phyloP scores from a whole-genome alignment of 2,888 invertebrate species.

The Latrodectus elegans region DNA sequence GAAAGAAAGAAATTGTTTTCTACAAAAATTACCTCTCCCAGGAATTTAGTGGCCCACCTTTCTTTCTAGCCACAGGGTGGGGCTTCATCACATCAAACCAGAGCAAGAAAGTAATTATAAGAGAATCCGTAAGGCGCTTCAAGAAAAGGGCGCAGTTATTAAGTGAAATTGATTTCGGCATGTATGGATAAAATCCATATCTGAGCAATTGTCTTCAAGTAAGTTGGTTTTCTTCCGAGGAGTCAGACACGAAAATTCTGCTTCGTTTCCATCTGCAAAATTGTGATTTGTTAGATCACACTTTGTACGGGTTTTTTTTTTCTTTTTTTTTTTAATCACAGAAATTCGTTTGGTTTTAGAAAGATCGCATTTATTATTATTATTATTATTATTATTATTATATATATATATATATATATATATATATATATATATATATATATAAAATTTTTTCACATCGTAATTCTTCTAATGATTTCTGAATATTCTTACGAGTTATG shows the following conservation, averaged over 20 bases:
- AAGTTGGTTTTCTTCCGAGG: background rate
- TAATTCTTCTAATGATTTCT: too few species aligned
- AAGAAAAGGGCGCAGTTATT: background rate
- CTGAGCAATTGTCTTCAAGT: background rate
- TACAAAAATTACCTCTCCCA: too few species aligned
- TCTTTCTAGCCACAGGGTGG: background rate
- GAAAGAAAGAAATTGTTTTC: too few species aligned
- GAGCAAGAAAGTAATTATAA: background rate
- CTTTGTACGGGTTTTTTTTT: background rate
- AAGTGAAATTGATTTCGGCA: background rate
- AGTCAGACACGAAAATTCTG: background rate
- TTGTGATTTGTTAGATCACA: background rate
- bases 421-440: too few species aligned
- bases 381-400: too few species aligned
- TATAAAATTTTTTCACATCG: too few species aligned
- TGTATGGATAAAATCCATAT: background rate
- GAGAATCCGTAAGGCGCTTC: background rate
- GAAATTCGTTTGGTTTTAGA: too few species aligned
- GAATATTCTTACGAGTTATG: too few species aligned
- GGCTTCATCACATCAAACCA: background rate
- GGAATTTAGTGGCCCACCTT: background rate
- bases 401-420: too few species aligned
- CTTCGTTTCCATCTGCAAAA: background rate
- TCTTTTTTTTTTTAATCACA: background rate
- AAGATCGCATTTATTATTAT: too few species aligned